Evolutionary conservation across 2,113 vertebrate genomes (phyloP).

Genomic region (Coturnix japonica): DNA sequence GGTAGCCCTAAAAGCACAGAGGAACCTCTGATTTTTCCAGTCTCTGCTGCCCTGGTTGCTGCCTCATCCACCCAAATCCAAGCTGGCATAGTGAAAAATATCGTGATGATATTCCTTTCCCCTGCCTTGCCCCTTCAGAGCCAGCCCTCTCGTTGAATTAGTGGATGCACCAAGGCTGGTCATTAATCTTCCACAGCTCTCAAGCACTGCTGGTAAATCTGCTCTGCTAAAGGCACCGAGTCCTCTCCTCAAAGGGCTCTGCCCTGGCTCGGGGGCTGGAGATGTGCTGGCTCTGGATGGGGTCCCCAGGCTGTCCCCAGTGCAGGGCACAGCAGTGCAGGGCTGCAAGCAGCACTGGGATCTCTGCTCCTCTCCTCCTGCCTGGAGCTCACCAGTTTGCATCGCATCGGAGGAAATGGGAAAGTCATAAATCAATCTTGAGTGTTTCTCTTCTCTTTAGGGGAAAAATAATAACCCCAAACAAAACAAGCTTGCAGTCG

Average conservation of each 20-base stretch:
- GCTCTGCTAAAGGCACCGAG: not conserved
- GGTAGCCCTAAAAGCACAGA: not conserved
- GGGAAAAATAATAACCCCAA: slow-evolving; percentile 72
- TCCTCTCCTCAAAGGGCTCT: not conserved
- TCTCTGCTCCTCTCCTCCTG: not conserved
- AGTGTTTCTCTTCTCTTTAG: slow-evolving; percentile 72
- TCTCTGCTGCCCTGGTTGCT: not conserved
- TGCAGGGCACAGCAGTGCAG: not conserved
- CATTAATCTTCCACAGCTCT: not conserved
- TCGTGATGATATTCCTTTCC: not conserved
- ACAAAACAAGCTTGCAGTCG: slow-evolving; percentile 58
- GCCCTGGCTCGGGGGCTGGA: not conserved
- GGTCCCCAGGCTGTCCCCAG: not conserved
- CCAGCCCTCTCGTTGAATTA: not conserved
- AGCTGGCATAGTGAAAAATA: not conserved
- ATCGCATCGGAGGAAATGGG: slow-evolving; percentile 13
- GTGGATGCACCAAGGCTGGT: not conserved
- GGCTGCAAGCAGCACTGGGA: not conserved
- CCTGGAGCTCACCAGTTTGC: slow-evolving; percentile 40
- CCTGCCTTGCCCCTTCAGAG: not conserved
- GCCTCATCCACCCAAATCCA: not conserved
- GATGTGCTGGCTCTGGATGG: not conserved
- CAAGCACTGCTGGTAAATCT: not conserved
- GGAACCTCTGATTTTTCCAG: not conserved
- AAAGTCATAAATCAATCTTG: slow-evolving; percentile 66